Conservation (phyloP, 2,113 vertebrate species). For the Isichthys henryi region DNA sequence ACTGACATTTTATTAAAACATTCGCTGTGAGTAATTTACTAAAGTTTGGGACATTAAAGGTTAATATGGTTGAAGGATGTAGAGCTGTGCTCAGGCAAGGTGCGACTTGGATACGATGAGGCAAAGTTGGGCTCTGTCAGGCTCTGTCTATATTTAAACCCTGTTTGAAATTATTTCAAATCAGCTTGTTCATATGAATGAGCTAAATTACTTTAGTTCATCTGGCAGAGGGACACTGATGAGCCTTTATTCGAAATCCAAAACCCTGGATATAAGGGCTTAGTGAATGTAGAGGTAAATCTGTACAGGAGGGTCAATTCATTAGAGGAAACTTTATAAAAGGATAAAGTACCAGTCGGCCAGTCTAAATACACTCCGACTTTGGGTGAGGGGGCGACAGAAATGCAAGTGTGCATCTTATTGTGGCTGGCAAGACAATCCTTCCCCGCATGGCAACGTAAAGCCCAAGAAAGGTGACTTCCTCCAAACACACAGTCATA, state of each 20-base stretch:
- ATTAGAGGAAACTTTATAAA: not conserved
- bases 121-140: not conserved
- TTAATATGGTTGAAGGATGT: not conserved
- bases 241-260: not conserved
- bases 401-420: not conserved
- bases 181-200: not conserved
- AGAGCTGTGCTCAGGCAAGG: not conserved
- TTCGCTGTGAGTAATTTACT: not conserved
- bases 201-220: not conserved
- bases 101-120: not conserved
- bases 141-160: not conserved
- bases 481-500: not conserved
- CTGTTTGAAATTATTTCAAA: not conserved
- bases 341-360: not conserved
- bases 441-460: not conserved
- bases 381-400: not conserved
- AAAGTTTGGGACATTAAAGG: not conserved
- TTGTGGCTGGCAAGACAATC: not conserved
- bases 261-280: not conserved
- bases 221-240: not conserved
- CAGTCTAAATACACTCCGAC: not conserved
- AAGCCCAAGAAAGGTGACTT: not conserved
- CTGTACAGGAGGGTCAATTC: not conserved
- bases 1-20: not conserved
- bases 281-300: not conserved